Conservation (phyloP, 2,797 vertebrate genomes). For the Chromis chromis region DNA sequence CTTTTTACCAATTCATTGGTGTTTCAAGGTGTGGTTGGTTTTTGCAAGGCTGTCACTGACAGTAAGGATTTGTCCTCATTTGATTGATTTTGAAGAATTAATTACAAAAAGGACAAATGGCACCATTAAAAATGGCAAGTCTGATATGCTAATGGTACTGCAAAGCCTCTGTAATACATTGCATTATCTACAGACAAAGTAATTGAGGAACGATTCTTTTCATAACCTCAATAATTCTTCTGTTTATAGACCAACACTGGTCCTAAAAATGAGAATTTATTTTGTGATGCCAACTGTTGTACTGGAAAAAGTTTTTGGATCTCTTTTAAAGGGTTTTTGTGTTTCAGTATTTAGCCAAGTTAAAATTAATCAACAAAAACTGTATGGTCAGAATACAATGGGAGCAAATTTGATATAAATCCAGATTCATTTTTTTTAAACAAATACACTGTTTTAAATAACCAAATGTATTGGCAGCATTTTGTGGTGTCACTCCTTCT, state of each 20-base stretch:
- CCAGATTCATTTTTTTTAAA: neutral
- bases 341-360: neutral
- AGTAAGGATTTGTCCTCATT: conserved; percentile 11
- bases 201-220: neutral
- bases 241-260: neutral
- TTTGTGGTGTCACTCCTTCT: conserved; percentile 14
- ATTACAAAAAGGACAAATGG: neutral
- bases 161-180: neutral
- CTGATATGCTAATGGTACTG: neutral
- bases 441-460: no score
- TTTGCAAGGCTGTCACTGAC: conserved; percentile 9
- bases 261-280: neutral
- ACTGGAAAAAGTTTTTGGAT: neutral
- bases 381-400: neutral
- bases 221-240: neutral
- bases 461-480: neutral
- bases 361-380: neutral
- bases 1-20: conserved; percentile 17
- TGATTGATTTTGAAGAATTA: neutral
- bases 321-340: conserved; percentile 10
- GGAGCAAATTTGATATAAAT: conserved; percentile 14
- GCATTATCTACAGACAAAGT: neutral
- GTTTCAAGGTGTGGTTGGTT: conserved; percentile 42
- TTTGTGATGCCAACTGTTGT: neutral
- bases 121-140: neutral